Conservation (phyloP, 2,113 vertebrate species). For the Alligator mississippiensis region DNA sequence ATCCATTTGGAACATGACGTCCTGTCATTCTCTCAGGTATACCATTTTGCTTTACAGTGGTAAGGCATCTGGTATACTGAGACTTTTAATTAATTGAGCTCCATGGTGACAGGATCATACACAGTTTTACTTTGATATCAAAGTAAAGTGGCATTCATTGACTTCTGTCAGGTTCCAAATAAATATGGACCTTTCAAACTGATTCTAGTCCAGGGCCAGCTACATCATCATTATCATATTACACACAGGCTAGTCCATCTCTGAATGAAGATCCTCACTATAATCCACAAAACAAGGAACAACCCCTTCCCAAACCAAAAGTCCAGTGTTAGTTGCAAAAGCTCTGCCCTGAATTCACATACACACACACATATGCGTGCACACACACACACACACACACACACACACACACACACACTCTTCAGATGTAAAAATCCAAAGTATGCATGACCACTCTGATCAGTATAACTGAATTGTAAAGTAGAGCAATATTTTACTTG, state of each 20-base stretch:
- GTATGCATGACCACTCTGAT: not conserved
- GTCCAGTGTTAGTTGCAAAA: not conserved
- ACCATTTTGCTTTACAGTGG: accelerated
- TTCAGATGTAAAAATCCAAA: not conserved
- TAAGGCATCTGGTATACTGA: not conserved
- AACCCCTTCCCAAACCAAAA: not conserved
- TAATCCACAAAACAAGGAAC: not conserved
- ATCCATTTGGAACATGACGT: not conserved
- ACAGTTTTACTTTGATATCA: not conserved
- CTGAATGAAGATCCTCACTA: not conserved
- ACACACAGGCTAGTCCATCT: not conserved
- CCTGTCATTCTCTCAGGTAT: not conserved
- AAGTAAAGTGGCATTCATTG: not conserved
- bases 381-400: not conserved
- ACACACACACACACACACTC: not conserved
- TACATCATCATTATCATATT: accelerated
- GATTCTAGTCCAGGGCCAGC: not conserved
- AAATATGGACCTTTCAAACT: not conserved
- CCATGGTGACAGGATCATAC: not conserved
- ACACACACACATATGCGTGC: not conserved
- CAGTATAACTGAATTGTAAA: not conserved
- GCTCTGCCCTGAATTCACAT: not conserved
- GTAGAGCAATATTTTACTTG: not conserved
- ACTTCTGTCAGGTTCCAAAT: not conserved
- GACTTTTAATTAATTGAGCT: not conserved